These are phyloP conservation scores for Lophius americanus DNA, from an alignment of 2,797 vertebrate species.

Conservation along the genomic window DNA sequence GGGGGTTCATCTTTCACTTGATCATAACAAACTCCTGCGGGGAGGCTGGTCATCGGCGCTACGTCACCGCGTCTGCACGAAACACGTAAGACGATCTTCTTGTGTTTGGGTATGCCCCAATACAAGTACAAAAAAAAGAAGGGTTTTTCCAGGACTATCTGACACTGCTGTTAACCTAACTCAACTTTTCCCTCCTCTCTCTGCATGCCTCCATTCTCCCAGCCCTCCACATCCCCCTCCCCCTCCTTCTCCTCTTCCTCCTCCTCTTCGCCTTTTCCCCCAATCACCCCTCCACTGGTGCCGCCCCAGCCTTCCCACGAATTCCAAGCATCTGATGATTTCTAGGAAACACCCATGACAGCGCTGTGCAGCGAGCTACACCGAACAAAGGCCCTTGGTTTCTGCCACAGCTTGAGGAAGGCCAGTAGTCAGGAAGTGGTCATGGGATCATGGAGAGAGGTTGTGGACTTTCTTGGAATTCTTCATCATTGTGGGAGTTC, in stretches of 20 bases:
- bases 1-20: slow-evolving; percentile 39
- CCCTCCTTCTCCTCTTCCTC: slow-evolving; percentile 4
- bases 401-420: slow-evolving; percentile 42
- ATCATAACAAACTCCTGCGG: slow-evolving; percentile 8
- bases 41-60: slow-evolving; percentile 40
- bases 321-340: slow-evolving; percentile 69
- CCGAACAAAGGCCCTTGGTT: slow-evolving; percentile 64
- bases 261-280: slow-evolving; percentile 5
- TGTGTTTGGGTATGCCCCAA: slow-evolving; percentile 42
- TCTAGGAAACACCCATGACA: slow-evolving; percentile 72
- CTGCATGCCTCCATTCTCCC: slow-evolving; percentile 8
- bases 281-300: slow-evolving; percentile 23
- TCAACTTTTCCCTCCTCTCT: slow-evolving; percentile 21
- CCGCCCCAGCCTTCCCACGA: slow-evolving; percentile 53
- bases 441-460: slow-evolving; percentile 4
- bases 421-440: slow-evolving; percentile 12
- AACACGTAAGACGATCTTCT: slow-evolving; percentile 41
- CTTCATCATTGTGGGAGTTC: slow-evolving; percentile 30
- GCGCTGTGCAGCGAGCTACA: slow-evolving; percentile 43
- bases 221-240: slow-evolving; percentile 15
- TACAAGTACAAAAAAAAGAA: slow-evolving; percentile 36
- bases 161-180: slow-evolving; percentile 32
- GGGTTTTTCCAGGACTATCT: slow-evolving; percentile 55
- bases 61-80: slow-evolving; percentile 37
- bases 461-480: slow-evolving; percentile 62